phyloP scores from a whole-genome alignment of 2,113 vertebrate species.

The Salvelinus fontinalis region DNA sequence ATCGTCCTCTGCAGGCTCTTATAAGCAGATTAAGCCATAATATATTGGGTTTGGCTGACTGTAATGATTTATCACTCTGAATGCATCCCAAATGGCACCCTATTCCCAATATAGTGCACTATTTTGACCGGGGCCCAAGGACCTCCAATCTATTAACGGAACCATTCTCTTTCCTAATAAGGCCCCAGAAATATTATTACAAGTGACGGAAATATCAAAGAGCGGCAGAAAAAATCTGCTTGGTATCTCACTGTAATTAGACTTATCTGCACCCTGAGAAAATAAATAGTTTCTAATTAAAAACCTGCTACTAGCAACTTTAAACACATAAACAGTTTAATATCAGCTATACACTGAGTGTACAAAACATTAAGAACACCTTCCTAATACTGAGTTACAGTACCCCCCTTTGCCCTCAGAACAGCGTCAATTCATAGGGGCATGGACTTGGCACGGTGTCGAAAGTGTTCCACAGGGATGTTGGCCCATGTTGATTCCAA shows the following conservation, averaged over 20 bases:
- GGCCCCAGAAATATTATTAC: background rate
- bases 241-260: background rate
- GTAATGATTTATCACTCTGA: slow-evolving; percentile 1
- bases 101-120: too few species aligned
- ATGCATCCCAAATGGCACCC: background rate
- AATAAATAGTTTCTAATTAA: background rate
- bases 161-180: slow-evolving; percentile 2
- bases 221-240: background rate
- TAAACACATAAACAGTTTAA: background rate
- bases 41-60: slow-evolving; percentile 2
- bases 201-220: slow-evolving; percentile 9
- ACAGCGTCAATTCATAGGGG: too few species aligned
- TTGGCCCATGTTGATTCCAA: too few species aligned
- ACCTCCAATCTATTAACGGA: slow-evolving; percentile 2
- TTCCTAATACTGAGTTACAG: too few species aligned
- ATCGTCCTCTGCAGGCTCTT: background rate
- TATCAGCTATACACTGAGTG: background rate
- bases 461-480: too few species aligned
- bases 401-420: too few species aligned
- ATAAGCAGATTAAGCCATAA: slow-evolving; percentile 9
- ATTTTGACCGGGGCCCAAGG: too few species aligned
- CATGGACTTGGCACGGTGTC: too few species aligned
- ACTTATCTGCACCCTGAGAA: background rate
- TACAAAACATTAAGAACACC: too few species aligned
- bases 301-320: background rate